These are phyloP conservation scores for Leuciscus waleckii DNA, from an alignment of 2,797 vertebrate species.

Conservation along the genomic window DNA sequence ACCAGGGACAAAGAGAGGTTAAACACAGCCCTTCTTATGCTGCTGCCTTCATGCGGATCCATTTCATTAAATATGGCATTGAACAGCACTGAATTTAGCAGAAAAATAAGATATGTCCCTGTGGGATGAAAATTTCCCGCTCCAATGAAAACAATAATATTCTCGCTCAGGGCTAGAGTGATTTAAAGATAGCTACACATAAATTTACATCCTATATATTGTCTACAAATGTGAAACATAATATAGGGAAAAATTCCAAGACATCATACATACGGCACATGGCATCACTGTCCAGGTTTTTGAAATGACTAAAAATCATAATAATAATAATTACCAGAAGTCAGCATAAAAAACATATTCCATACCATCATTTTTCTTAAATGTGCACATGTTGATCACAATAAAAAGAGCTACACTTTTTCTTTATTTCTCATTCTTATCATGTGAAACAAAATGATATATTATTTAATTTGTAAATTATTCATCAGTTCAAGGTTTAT, in stretches of 20 bases:
- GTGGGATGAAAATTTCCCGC: conserved; percentile 30
- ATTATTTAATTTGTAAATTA: background rate
- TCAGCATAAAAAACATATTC: background rate
- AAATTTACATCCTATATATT: conserved; percentile 47
- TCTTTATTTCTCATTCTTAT: background rate
- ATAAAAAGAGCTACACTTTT: background rate
- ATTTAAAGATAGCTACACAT: conserved; percentile 45
- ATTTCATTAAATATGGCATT: conserved; percentile 44
- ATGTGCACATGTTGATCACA: background rate
- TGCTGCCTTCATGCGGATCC: conserved; percentile 20
- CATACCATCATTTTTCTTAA: background rate
- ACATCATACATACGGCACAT: background rate
- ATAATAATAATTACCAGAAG: background rate
- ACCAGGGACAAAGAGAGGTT: conserved; percentile 32
- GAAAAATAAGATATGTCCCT: conserved; percentile 47
- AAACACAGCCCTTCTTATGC: conserved; percentile 27
- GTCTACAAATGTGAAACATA: conserved; percentile 19
- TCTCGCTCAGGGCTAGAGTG: conserved; percentile 37
- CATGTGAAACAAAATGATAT: background rate
- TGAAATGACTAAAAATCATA: background rate
- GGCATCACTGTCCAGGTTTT: background rate
- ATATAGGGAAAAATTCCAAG: conserved; percentile 5
- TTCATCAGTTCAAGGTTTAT: background rate
- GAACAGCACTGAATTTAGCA: conserved; percentile 39
- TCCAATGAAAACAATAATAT: conserved; percentile 51